Percentiles rank a stretch among this genome's conserved stretches.
Conservation (phyloP, 2,797 vertebrate species). For the Gymnocypris eckloni region DNA sequence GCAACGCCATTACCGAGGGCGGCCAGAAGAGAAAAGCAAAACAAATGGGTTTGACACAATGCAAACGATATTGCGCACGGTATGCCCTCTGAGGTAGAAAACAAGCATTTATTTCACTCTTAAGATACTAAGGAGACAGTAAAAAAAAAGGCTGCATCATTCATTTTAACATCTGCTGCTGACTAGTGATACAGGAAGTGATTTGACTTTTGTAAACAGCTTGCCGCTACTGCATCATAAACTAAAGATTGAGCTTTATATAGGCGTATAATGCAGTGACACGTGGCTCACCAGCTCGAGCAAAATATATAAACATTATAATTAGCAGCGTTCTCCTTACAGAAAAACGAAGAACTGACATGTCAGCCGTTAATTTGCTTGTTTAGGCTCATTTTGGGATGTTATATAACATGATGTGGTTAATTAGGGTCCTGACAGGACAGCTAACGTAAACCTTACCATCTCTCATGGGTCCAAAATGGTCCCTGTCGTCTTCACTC, state of each 20-base stretch:
- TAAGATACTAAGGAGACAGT: background rate
- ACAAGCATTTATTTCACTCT: background rate
- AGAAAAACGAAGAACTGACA: background rate
- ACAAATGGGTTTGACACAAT: conserved; percentile 34
- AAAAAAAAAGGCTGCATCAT: background rate
- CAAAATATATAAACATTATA: background rate
- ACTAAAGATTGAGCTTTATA: conserved; percentile 3
- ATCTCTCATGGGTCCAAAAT: conserved; percentile 72
- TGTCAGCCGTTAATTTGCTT: background rate
- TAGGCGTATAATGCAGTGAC: background rate
- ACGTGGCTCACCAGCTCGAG: background rate
- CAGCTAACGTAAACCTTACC: conserved; percentile 68
- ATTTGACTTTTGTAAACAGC: conserved; percentile 3
- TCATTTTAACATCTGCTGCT: conserved; percentile 4
- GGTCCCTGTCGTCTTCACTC: conserved; percentile 81
- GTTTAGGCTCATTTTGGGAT: conserved; percentile 9
- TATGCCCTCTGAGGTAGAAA: background rate
- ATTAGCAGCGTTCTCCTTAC: background rate
- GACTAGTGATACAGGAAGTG: conserved; percentile 10
- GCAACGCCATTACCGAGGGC: background rate
- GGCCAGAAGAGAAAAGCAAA: conserved; percentile 20
- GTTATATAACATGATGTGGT: conserved; percentile 24
- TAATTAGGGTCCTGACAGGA: conserved; percentile 7
- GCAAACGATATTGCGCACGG: background rate
- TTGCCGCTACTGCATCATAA: background rate